Base-by-base conservation (phyloP, 2,113 vertebrate species). In the Typhlomys cinereus region DNA sequence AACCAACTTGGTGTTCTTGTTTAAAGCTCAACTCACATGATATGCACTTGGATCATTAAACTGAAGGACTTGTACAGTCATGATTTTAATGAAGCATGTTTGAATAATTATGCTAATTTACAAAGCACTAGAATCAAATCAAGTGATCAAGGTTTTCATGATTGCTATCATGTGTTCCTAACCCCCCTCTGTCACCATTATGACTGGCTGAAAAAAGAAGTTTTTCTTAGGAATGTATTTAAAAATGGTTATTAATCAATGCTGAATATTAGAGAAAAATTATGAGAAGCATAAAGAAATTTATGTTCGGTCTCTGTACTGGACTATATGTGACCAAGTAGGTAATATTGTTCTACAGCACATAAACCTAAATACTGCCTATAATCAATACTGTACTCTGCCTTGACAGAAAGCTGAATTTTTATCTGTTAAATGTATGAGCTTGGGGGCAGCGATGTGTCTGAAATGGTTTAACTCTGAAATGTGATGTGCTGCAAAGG, bases 371-470 rank as follows among this genome's bases (percentile, higher is more conserved):
- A 98, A 97, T 97, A 97, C 94, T 90, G 81, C 92, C 95, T 97
- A 97, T 97, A 98, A 98, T 98, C 97, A 98, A 98, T 98, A 98
- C 95, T 96, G 90, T 90, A 97, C 97, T 98, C 97, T 98, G 94
- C 96, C 97, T 98, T 98, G 98, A 98, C 97, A 98, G 97, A 98
- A 98, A 98, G 96, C 96, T 98, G 98, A 97, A 98, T 98, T 98
- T 98, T 98, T 98, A 98, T 98, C 98, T 98, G 97, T 98, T 98
- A 98, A 98, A 97, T 23, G 92, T 80, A 95, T 97, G 96, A 98
- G 98, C 98, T 98, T 97, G 97, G 98, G n/a, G 98, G 98, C 98
- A 98, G 96, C 97, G 98, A 97, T 97, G 92, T 98, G 98, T 98
- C 98, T 98, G 97, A 98, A 98, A 97, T 96, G 94, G 97, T 98